phyloP scores from a whole-genome alignment of 2,797 vertebrate genomes.

The Hylomyscus alleni region DNA sequence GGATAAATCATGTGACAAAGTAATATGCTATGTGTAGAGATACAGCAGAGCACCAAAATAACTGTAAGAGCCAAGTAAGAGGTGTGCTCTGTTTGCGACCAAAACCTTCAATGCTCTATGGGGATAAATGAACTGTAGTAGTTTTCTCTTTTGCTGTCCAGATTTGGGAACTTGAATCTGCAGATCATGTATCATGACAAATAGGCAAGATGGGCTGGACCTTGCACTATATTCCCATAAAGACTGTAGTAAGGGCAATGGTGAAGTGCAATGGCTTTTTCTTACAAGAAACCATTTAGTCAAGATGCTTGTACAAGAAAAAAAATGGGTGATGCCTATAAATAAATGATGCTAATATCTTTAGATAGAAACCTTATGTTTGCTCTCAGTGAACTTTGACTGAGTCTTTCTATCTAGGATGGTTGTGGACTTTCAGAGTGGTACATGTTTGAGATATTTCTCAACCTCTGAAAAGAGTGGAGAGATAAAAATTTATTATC shows the following conservation, averaged over 20 bases:
- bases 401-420: background rate
- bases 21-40: background rate
- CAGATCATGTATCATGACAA: background rate
- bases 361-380: background rate
- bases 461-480: background rate
- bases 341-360: background rate
- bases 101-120: background rate
- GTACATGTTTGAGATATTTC: background rate
- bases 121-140: background rate
- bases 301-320: background rate
- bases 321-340: background rate
- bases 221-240: background rate
- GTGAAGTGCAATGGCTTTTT: background rate
- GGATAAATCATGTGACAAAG: background rate
- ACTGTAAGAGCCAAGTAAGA: background rate
- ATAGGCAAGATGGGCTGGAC: rapidly evolving
- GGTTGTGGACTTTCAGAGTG: background rate
- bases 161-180: background rate
- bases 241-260: background rate
- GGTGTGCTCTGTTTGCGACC: too few species aligned
- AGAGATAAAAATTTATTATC: background rate
- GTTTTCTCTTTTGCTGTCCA: background rate
- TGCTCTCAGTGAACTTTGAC: background rate
- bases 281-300: background rate
- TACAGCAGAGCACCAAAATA: background rate